Evolutionary conservation across 2,888 invertebrate species (phyloP), one percentile per base, ranked within the genome.

Genomic region (Melieria crassipennis): DNA sequence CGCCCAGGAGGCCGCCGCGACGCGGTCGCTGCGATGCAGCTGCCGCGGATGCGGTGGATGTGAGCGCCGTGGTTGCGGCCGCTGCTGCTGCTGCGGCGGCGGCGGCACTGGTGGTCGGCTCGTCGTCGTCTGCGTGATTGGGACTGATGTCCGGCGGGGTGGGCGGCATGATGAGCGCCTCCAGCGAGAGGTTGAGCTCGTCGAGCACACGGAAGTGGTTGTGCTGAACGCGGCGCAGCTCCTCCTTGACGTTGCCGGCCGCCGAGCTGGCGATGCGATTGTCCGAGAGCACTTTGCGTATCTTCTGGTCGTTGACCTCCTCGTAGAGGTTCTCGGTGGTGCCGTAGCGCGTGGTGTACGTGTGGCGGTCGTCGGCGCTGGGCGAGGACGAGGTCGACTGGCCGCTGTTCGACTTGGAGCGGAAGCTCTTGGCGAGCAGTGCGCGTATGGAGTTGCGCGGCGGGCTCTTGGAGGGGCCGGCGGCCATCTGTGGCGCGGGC

Each of bases 141-240:
- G 86, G 87, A 75, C 85, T 86, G 5, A 82, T 79, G 57, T 86
- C 86, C 4, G 85, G 86, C 72, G 86, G 87, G 7, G 86, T 86
- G n/a, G 92, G 91, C 45, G 95, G 95, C 95, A 95, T 96, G 77
- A 96, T 88, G 91, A 96, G 92, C 30, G 94, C 94, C 88, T 96
- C 96, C 73, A 94, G 92, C 77, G 95, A 94, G 75, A 96, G 89
- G 88, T 96, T 95, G 75, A 96, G 88, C 86, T 96, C 94, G 72
- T 94, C 95, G 77, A 96, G 89, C 79, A 95, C 94, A 80, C 94
- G 89, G 79, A 92, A 92, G 86, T 96, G 95, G 77, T 93, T 90
- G 75, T 92, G 93, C 85, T 95, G 94, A 50, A 96, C 95, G 75
- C 93, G 89, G 66, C 94, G 91, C 62, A 95, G 92, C 87, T 95